Evolutionary conservation across 2,113 vertebrate genomes (phyloP), one percentile per base, ranked within the genome.

Genomic region (Dromaius novaehollandiae): DNA sequence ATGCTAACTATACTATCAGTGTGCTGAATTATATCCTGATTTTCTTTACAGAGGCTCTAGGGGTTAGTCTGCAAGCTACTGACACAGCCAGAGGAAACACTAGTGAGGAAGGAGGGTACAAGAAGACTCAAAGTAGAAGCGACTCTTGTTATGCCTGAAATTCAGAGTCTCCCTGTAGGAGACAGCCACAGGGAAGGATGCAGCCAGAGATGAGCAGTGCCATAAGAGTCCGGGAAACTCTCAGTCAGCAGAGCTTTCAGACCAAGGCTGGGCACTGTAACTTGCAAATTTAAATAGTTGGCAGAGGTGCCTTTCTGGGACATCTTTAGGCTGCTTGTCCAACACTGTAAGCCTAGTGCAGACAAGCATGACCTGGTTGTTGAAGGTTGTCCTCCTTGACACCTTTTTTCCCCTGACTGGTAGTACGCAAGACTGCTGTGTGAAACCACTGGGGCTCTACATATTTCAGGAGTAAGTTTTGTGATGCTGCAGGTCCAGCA

Each of bases 391-490:
- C 28, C 56, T 51, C 10, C 5, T 76, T 80, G 28, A 15, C 21
- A 1, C 4, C 38, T 63, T n/a, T 80, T 64, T 53, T 6, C 24
- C 19, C 16, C 17, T 26, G 20, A 38, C 42, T 48, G 46, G 46
- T 19, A 48, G 46, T 19, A 48, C 46, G 19, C 46, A 15, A 7
- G 46, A 6, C 32, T 81, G 20, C 46, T 6, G 2, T 61, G 28
- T 82, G 74, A 84, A 84, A 61, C 28, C 9, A 1, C 0, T 56
- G 46, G 50, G 36, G 22, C 7, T 19, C 36, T 38, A 3, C 1
- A 0, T 5, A 51, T 32, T 53, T 30, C 1, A 0, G 18, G 46
- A 48, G n/a, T 25, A 48, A 50, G n/a, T 11, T 38, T 48, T 18
- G 44, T 26, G 64, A 5, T 81, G 53, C 56, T 73, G 46, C 83